Evolutionary conservation across 37 sponge, comb jelly and placozoan species (phyloP), one percentile per base, ranked within the genome.

Genomic region (Cladorhizidae sp.): DNA sequence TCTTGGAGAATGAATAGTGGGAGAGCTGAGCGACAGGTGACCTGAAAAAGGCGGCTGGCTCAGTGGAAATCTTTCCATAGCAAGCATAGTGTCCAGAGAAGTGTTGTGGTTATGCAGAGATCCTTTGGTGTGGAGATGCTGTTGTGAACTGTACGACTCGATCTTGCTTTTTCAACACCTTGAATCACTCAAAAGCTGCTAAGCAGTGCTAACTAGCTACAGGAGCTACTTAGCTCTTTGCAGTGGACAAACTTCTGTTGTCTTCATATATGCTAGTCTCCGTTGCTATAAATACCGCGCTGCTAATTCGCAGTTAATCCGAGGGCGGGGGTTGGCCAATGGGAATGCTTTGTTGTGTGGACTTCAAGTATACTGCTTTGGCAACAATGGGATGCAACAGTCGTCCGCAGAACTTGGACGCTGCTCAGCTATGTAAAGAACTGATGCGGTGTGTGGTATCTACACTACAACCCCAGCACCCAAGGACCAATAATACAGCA

Each of bases 61-160:
- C 64, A 70, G 79, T 45, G 85, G 85, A 22, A 85, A 71, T 77
- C 85, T 85, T 85, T 85, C 85, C 85, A 85, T 85, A 85, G 85
- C 85, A 85, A 85, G 85, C 85, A 85, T 85, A 74, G 65, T 82
- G 83, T 61, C 45, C 35, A 45, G 49, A 12, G 49, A 45, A 45
- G 28, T 26, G 61, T 26, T 59, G 8, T 8, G 17, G 61, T 3
- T 59, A 59, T 59, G 28, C 6, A 54, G 55, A 54, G 55, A 26
- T 17, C 28, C n/a, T 59, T 9, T 45, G 49, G 49, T 45, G 49
- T 45, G 8, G 9, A 45, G 49, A 45, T 45, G 9, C 49, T 45
- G n/a, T n/a, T n/a, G 49, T 45, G 49, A 45, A 45, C 8, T 9
- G 9, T 5, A 45, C 5, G 9, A 45, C 49, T 45, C 8, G 8